Base-by-base conservation (phyloP, 2,888 invertebrate species). In the Ophonus ardosiacus region DNA sequence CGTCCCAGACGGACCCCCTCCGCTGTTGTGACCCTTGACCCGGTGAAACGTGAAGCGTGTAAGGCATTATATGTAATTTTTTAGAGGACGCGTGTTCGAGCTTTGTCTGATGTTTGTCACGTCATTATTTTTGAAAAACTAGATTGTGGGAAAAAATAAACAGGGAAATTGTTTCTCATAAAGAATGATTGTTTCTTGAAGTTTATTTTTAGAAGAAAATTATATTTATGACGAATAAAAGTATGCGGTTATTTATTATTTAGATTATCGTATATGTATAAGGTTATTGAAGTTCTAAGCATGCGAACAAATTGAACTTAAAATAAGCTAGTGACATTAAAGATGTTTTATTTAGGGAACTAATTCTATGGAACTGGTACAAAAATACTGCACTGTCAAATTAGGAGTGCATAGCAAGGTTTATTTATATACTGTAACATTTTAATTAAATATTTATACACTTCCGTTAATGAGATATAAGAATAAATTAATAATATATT, bases 21-120 rank as follows among this genome's bases (percentile, higher is more conserved):
- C 15, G 6, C 15, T 68, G 7, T 40, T 68, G 0, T 24, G 68
- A 68, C 68, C 68, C 68, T 68, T 68, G 68, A 68, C 68, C 38
- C 40, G 68, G 13, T 68, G 68, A 17, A 68, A 68, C 24, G 7
- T 24, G 68, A 40, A 38, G 68, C 40, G 68, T 68, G 68, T 7
- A 68, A 15, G 40, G 68, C 68, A 80, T 80, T 80, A 80, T 80
- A 40, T 21, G 61, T 80, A 80, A 80, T 80, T 80, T 80, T 15
- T 38, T 80, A 57, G 61, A 80, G 40, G 18, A 76, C 76, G 61
- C 80, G 80, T 40, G 80, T 78, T 56, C 18, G 8, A 78, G 10
- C 10, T 51, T 63, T 68, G 31, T 68, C 7, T 78, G 18, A 78
- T 78, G 57, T 78, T 24, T 59, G 21, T 15, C 31, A n/a, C 15